Percentiles rank a stretch among this genome's conserved stretches.
Conservation (phyloP, 64 coral and sea anemone genomes). For the Hydrozoanthus tunicans region DNA sequence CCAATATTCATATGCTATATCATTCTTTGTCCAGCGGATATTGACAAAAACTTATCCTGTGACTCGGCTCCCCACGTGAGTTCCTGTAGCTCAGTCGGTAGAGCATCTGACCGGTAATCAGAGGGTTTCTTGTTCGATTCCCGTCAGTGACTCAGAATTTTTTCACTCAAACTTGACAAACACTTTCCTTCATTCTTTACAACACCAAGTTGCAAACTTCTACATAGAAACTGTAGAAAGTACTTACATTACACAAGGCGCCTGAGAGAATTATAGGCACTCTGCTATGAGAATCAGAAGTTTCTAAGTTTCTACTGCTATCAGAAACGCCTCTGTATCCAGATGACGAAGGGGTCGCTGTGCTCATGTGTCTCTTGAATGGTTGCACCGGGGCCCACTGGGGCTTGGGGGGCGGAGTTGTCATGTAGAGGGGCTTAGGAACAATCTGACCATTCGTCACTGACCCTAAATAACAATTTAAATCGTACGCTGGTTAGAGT, state of each 20-base stretch:
- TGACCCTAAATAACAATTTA: constrained; percentile 50
- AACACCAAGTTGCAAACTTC: not conserved
- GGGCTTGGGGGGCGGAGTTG: constrained; percentile 43
- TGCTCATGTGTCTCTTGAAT: constrained; percentile 77
- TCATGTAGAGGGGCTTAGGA: constrained; percentile 60
- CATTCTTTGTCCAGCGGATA: too few relatives aligned
- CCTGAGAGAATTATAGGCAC: constrained; percentile 24
- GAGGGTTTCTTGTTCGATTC: too few relatives aligned
- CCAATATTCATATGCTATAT: too few relatives aligned
- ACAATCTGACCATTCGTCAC: constrained; percentile 77
- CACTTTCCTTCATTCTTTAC: not conserved
- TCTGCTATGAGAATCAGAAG: not conserved
- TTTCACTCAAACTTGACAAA: too few relatives aligned
- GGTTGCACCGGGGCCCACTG: constrained; percentile 71
- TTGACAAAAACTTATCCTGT: too few relatives aligned
- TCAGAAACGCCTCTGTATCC: not conserved
- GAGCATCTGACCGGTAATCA: too few relatives aligned
- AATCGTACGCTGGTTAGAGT: too few relatives aligned
- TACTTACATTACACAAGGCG: constrained; percentile 18
- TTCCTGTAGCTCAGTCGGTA: too few relatives aligned
- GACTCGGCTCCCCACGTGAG: too few relatives aligned
- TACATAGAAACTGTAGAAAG: not conserved
- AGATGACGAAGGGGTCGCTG: constrained; percentile 29
- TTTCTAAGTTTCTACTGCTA: not conserved
- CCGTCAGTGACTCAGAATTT: too few relatives aligned